Evolutionary conservation across 2,113 vertebrate species (phyloP).

Genomic region (Sinocyclocheilus maitianheensis): DNA sequence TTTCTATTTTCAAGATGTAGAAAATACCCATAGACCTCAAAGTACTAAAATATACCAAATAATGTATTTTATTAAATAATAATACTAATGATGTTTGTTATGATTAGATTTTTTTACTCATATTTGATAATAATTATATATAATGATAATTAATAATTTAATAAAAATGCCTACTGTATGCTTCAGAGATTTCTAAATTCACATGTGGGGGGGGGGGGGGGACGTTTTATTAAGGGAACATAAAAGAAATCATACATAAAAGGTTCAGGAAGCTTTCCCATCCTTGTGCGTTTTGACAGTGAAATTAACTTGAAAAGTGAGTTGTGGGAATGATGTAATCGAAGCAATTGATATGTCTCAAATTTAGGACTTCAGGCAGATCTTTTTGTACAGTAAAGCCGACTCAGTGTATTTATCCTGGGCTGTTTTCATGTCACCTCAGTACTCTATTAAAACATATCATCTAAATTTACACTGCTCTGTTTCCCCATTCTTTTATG

Average conservation of each 20-base stretch:
- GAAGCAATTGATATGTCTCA: conserved; percentile 24
- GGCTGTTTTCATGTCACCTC: conserved; percentile 3
- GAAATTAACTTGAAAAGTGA: conserved; percentile 13
- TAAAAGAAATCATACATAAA: not conserved
- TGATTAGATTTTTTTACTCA: not conserved
- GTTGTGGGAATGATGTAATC: conserved; percentile 22
- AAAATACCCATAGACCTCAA: not conserved
- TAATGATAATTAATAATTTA: not conserved
- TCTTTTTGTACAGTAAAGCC: conserved; percentile 5
- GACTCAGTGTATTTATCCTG: not conserved
- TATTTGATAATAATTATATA: not conserved
- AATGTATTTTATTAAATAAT: not conserved
- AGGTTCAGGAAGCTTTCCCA: conserved; percentile 11
- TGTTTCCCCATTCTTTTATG: not conserved
- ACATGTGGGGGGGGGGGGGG: not conserved
- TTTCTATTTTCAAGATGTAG: not conserved
- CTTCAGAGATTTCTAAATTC: not conserved
- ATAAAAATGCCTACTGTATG: not conserved
- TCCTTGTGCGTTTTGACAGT: not conserved
- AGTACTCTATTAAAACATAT: not conserved
- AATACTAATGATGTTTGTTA: not conserved
- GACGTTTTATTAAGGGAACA: not conserved
- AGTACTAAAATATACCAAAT: not conserved
- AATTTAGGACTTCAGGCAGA: conserved; percentile 9
- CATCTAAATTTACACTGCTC: conserved; percentile 5